Conservation (phyloP, 2,797 vertebrate genomes). For the Vireo griseus region DNA sequence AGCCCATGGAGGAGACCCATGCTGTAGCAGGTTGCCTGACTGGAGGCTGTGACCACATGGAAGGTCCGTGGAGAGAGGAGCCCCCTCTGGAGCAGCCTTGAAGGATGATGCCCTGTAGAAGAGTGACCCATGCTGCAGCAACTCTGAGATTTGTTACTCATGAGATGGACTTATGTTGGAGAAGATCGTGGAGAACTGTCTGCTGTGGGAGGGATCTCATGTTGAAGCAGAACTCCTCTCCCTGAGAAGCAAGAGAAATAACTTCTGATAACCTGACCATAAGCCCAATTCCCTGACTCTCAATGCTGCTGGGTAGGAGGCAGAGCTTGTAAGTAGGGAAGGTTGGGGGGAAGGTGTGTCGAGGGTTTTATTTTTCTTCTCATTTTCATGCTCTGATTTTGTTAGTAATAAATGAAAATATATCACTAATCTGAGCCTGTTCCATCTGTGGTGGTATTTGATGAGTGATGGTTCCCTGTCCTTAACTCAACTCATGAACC, state of each 20-base stretch:
- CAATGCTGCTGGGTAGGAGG: not conserved
- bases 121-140: not conserved
- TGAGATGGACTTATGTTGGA: accelerated
- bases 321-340: not conserved
- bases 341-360: not conserved
- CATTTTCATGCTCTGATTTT: not conserved
- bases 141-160: not conserved
- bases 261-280: not conserved
- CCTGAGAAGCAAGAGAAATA: not conserved
- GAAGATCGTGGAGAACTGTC: not conserved
- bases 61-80: accelerated
- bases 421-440: not conserved
- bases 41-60: accelerated
- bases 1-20: not conserved
- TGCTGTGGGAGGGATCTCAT: accelerated
- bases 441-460: not conserved
- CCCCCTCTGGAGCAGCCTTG: not conserved
- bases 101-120: accelerated
- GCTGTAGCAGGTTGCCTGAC: not conserved
- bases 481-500: not conserved
- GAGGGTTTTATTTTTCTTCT: not conserved
- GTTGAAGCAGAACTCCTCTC: not conserved
- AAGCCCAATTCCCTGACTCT: not conserved
- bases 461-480: not conserved
- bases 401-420: not conserved